A percentile compares a stretch with the other conserved stretches of the same genome.
Evolutionary conservation across 1,140 invertebrate species (phyloP).

Genomic region (Trigoniulus corallinus): DNA sequence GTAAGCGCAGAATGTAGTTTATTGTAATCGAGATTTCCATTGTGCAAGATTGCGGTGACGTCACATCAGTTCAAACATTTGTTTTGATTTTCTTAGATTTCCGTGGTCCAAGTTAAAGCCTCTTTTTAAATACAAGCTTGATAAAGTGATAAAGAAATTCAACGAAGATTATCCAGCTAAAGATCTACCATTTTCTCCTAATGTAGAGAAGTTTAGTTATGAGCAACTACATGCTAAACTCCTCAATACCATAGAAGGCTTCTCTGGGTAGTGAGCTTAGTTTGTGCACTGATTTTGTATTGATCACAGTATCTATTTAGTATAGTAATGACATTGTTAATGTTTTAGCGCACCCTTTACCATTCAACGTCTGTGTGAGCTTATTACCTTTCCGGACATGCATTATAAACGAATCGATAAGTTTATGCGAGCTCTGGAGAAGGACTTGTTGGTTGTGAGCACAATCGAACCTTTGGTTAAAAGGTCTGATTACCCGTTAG

Average conservation of each 20-base stretch:
- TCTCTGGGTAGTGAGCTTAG: constrained; percentile 27
- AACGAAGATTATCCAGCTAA: constrained; percentile 56
- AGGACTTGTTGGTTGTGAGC: constrained; percentile 79
- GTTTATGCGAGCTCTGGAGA: constrained; percentile 85
- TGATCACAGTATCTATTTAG: background rate
- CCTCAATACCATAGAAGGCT: constrained; percentile 60
- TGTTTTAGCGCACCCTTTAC: constrained; percentile 83
- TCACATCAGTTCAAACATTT: background rate
- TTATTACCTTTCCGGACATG: constrained; percentile 73
- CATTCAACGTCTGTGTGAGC: constrained; percentile 84
- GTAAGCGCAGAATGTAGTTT: constrained; percentile 11
- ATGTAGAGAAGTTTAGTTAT: constrained; percentile 80
- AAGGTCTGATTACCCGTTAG: constrained; percentile 17
- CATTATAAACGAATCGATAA: constrained; percentile 92
- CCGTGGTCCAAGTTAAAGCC: constrained; percentile 77
- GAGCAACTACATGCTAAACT: constrained; percentile 72
- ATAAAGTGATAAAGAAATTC: constrained; percentile 71
- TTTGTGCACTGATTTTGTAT: background rate
- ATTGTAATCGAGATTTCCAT: no score
- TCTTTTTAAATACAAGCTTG: constrained; percentile 68
- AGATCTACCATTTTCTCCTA: constrained; percentile 60
- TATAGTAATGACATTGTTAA: constrained; percentile 4
- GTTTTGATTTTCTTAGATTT: constrained; percentile 31
- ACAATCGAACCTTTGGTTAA: constrained; percentile 69
- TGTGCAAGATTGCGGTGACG: background rate